Evolutionary conservation across 37 sponge, comb jelly and placozoan genomes (phyloP).

Genomic region (Amphimedon queenslandica): DNA sequence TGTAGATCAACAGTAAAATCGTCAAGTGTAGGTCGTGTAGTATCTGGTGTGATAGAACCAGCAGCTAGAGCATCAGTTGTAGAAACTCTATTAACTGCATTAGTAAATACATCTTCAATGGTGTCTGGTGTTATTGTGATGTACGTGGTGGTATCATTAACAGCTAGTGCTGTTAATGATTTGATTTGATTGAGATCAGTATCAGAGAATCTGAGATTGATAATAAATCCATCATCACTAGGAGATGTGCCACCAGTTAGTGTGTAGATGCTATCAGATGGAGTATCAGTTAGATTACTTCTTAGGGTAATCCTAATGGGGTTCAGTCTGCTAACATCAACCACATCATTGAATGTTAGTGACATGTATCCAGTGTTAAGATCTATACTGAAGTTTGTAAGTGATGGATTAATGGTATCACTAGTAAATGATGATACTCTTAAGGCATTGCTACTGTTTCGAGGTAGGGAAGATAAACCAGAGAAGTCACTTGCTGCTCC

Average conservation of each 20-base stretch:
- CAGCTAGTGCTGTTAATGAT: conserved; percentile 31
- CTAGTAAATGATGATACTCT: conserved; percentile 5
- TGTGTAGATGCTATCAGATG: conserved; percentile 43
- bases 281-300: conserved; percentile 18
- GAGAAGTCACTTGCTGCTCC: conserved; percentile 59
- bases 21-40: conserved; percentile 62
- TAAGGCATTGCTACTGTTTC: conserved; percentile 25
- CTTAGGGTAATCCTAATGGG: conserved; percentile 53
- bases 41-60: conserved; percentile 35
- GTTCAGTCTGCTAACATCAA: conserved; percentile 40
- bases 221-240: conserved; percentile 32
- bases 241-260: conserved; percentile 56
- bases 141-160: conserved; percentile 35
- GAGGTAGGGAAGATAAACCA: conserved; percentile 21
- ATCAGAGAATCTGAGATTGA: conserved; percentile 31
- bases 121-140: conserved; percentile 36
- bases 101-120: conserved; percentile 29
- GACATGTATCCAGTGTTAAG: conserved; percentile 53
- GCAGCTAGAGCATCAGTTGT: conserved; percentile 18
- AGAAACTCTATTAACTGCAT: conserved; percentile 27
- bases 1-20: conserved; percentile 79
- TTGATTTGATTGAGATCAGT: conserved; percentile 72
- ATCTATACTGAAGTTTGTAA: conserved; percentile 57
- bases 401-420: conserved; percentile 50
- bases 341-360: conserved; percentile 75